Evolutionary conservation across 2,797 vertebrate species (phyloP).

Genomic region (Carcharodon carcharias): DNA sequence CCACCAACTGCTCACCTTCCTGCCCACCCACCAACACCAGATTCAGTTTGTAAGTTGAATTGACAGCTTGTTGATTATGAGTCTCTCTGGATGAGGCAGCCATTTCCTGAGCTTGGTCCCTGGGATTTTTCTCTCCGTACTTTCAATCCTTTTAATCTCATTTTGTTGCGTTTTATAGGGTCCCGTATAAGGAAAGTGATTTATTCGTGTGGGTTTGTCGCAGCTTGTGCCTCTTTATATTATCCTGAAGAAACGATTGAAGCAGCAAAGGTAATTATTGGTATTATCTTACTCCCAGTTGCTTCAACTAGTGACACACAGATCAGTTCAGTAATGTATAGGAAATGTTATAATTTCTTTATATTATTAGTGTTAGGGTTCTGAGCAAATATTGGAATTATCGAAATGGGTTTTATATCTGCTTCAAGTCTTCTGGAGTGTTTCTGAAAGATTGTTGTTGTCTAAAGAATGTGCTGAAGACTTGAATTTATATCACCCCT

Average conservation of each 20-base stretch:
- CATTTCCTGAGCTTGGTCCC: background rate
- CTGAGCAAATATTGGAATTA: too few species aligned
- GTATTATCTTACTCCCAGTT: background rate
- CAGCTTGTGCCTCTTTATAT: constrained; percentile 77
- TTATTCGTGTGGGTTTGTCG: constrained; percentile 74
- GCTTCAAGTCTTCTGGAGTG: background rate
- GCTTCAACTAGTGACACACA: background rate
- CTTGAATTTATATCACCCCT: background rate
- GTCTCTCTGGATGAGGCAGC: background rate
- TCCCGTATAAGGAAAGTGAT: constrained; percentile 75
- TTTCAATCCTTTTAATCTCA: background rate
- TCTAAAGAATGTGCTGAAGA: background rate
- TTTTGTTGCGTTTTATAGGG: constrained; percentile 56
- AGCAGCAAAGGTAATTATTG: constrained; percentile 66
- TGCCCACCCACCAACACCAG: background rate
- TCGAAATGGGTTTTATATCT: background rate
- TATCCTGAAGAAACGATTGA: constrained; percentile 78
- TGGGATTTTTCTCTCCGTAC: too few species aligned
- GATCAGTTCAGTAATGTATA: background rate
- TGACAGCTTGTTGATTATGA: background rate
- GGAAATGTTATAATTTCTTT: background rate
- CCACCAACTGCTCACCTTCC: too few species aligned
- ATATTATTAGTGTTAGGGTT: background rate
- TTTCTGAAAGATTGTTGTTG: background rate
- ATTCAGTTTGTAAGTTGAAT: too few species aligned